Base-by-base conservation (phyloP, 2,797 vertebrate genomes). In the Parauchenoglanis ngamensis region DNA sequence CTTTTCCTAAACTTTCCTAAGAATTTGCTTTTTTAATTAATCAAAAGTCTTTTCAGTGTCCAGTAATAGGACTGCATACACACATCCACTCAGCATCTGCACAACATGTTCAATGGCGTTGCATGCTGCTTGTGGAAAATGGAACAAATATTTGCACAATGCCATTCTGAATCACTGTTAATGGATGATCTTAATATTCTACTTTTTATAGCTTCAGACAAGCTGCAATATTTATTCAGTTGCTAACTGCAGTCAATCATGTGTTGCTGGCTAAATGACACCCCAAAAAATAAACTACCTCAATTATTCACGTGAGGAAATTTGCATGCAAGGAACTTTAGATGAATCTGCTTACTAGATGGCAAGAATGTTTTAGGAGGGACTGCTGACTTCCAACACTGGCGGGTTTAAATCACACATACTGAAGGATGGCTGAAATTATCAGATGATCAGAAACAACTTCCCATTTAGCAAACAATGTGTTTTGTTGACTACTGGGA, bases 251-350 rank as follows among this genome's bases (percentile, higher is more conserved):
- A 75, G 28, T 78, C 52, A 78, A 56, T 78, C 3, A 78, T 56
- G 52, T 78, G n/a, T 78, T 78, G 7, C 28, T 56, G 73, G n/a
- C 46, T 77, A 54, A 28, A 28, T 17, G 10, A 19, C 7, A 19
- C 52, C 17, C 31, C 31, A 4, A 21, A 78, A 76, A 78, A 31
- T 21, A 78, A 7, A 57, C 17, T 78, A 49, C 49, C 40, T 31
- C 0, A 28, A 54, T 77, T 57, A 57, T 57, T 57, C 17, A 57
- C 1, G 21, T 7, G 23, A 31, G n/a, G 7, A 21, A 56, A 57
- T 78, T 78, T 78, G 17, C 75, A 78, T 78, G n/a, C 19, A 78
- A 56, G n/a, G n/a, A 56, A 56, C 52, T 77, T 78, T 56, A 35
- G 52, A 56, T 78, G 7, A 56, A 56, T 56, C 7, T 78, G 52